Percentiles rank a stretch among this genome's conserved stretches.
phyloP scores from a whole-genome alignment of 2,888 invertebrate genomes.

The Sinohyriopsis cumingii region DNA sequence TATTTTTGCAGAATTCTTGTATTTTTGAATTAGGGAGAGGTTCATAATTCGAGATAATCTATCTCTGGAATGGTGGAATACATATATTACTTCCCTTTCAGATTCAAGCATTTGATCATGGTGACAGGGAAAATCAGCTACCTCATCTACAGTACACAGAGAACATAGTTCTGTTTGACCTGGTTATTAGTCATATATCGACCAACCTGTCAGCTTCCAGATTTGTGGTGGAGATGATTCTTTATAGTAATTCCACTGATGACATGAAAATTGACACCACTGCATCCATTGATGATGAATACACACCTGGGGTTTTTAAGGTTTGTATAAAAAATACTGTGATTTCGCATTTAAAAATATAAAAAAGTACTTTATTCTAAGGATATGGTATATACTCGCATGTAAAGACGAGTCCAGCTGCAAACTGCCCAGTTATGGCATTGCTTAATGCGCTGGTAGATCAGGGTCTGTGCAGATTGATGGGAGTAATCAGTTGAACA shows the following conservation, averaged over 20 bases:
- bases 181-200: slow-evolving; percentile 76
- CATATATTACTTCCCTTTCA: slow-evolving; percentile 55
- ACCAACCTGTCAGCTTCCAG: slow-evolving; percentile 74
- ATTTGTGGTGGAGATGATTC: slow-evolving; percentile 77
- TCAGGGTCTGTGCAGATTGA: no score
- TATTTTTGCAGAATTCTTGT: no score
- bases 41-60: no score
- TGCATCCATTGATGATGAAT: slow-evolving; percentile 81
- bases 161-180: slow-evolving; percentile 79
- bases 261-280: slow-evolving; percentile 72
- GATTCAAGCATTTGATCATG: slow-evolving; percentile 75
- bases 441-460: no score
- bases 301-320: slow-evolving; percentile 83
- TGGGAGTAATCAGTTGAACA: no score
- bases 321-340: slow-evolving; percentile 67
- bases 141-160: slow-evolving; percentile 81
- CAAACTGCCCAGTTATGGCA: no score
- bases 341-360: no score
- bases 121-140: slow-evolving; percentile 74
- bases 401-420: no score
- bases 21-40: no score
- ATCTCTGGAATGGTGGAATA: not conserved
- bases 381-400: no score
- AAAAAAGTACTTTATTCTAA: no score
- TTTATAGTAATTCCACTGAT: slow-evolving; percentile 72